Evolutionary conservation across 1,140 invertebrate genomes (phyloP), one percentile per base, ranked within the genome.

Genomic region (Pteromalus puparum): DNA sequence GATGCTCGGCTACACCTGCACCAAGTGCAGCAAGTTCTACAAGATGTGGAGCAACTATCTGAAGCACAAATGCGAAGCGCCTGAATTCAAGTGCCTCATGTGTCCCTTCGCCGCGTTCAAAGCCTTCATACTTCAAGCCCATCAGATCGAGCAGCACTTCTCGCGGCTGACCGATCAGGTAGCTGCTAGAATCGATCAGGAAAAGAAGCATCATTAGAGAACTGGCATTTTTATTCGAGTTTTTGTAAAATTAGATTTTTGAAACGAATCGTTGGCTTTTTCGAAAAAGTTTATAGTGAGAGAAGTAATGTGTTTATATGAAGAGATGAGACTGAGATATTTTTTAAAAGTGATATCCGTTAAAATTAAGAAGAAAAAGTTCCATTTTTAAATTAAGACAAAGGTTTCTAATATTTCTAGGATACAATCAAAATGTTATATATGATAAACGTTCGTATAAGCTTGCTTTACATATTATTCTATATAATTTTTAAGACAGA

Each of bases 1-100:
- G 89, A 90, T 93, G 87, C 91, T 93, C 87, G 92, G 92, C 87
- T 93, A 93, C 86, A 93, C 92, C 34, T 93, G 92, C 87, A 92
- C 91, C 76, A 93, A 93, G 88, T 93, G 92, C 90, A 93, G 92
- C 90, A 93, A 93, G 79, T 93, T 93, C 91, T 93, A 93, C 91
- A 93, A 93, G 90, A 93, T 93, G 92, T 93, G 92, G 92, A 93
- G 92, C 89, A 93, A 93, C 89, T 93, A 93, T 87, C 86, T 93
- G 89, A 93, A 93, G 87, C 92, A 93, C 89, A 93, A 93, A 84
- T 93, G 92, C 87, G 92, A 93, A 86, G 92, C 92, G 24, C 92
- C 92, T 18, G 91, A 93, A 77, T 93, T 93, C 89, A 93, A 93
- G 87, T 93, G 92, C 72, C 88, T 91, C 5, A 86, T 93, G 77